A percentile compares a stretch with the other conserved stretches of the same genome.
These are phyloP conservation scores for Elaphurus davidianus DNA, from an alignment of 2,113 vertebrate species.

Conservation along the genomic window DNA sequence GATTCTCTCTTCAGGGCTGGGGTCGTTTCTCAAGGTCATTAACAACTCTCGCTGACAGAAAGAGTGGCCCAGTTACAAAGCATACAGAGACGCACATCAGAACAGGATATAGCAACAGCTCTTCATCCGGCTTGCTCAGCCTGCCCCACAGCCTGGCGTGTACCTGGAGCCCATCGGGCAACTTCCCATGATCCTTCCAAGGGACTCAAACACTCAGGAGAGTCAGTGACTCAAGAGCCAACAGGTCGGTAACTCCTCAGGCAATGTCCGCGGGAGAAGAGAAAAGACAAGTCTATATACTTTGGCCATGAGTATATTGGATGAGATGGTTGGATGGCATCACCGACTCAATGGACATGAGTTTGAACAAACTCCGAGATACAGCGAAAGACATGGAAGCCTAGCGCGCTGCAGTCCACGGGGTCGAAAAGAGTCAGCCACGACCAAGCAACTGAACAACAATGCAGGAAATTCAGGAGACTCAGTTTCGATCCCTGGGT, in stretches of 20 bases:
- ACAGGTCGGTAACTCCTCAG: neutral
- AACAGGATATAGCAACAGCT: neutral
- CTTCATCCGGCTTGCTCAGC: neutral
- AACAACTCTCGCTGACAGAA: neutral
- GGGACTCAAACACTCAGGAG: neutral
- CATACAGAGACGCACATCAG: neutral
- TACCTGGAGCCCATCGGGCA: rapidly evolving
- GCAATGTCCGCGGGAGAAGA: neutral
- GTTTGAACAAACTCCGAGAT: neutral
- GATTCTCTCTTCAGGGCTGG: neutral
- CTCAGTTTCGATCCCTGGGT: neutral
- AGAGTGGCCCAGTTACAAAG: neutral
- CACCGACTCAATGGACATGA: neutral
- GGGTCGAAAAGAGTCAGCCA: neutral
- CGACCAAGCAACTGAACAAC: neutral
- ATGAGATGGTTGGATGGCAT: neutral
- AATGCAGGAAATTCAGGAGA: neutral
- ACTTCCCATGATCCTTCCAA: neutral
- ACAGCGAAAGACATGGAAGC: neutral
- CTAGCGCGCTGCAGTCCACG: neutral
- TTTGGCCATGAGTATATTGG: neutral
- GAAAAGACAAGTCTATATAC: neutral
- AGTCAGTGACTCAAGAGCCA: neutral
- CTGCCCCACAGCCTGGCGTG: rapidly evolving
- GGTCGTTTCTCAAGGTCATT: constrained; percentile 48